Conservation (phyloP, 2,888 invertebrate genomes). For the Drosophila pseudotakahashii region DNA sequence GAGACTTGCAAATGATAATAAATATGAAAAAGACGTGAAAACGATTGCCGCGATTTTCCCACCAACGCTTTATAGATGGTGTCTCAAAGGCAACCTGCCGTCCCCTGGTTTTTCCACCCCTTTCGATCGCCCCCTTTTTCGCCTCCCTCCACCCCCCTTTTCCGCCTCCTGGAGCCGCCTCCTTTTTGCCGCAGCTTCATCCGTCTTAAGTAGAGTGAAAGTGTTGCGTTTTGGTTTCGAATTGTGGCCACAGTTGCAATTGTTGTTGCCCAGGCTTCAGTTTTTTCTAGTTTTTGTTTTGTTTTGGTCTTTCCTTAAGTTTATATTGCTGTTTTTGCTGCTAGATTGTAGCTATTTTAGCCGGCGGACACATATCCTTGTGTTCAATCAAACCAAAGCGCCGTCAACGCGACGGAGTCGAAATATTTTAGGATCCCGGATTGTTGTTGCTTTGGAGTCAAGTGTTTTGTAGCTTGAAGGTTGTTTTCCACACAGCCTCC, state of each 20-base stretch:
- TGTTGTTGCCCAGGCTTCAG: constrained; percentile 29
- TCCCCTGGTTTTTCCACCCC: constrained; percentile 12
- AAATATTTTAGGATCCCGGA: background rate
- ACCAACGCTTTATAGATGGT: constrained; percentile 71
- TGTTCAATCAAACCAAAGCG: constrained; percentile 80
- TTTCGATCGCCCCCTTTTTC: no score
- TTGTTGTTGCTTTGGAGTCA: constrained; percentile 51
- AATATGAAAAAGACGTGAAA: constrained; percentile 59
- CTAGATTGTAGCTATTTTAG: constrained; percentile 41
- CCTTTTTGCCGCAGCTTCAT: constrained; percentile 52
- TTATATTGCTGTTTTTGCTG: constrained; percentile 3
- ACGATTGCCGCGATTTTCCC: constrained; percentile 67
- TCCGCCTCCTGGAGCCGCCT: constrained; percentile 24
- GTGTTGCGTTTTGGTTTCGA: constrained; percentile 77
- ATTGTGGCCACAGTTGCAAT: constrained; percentile 45
- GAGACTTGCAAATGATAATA: constrained; percentile 71
- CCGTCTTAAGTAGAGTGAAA: constrained; percentile 78
- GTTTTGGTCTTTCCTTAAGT: background rate
- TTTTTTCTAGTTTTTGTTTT: constrained; percentile 20
- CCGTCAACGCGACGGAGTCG: constrained; percentile 70
- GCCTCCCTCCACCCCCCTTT: no score
- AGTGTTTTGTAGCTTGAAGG: constrained; percentile 78
- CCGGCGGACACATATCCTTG: constrained; percentile 73
- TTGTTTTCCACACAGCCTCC: constrained; percentile 71
- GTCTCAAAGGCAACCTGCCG: constrained; percentile 50